Conservation (phyloP, 2,797 vertebrate species). For the Sandelia bainsii region DNA sequence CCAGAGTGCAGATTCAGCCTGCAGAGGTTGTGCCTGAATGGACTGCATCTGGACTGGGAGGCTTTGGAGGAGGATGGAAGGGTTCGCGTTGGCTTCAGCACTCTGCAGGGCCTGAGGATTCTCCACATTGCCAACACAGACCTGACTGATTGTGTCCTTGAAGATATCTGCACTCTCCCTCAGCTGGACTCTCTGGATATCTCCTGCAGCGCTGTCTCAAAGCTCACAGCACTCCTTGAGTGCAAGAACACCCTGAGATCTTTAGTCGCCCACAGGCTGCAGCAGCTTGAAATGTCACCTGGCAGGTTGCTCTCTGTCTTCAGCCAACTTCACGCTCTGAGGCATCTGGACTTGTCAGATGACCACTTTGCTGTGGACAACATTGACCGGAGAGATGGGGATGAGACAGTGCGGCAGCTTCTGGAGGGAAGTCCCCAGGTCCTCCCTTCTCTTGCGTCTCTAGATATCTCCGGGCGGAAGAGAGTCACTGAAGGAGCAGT, state of each 20-base stretch:
- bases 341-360: slow-evolving; percentile 95
- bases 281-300: slow-evolving; percentile 91
- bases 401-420: slow-evolving; percentile 86
- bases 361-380: slow-evolving; percentile 89
- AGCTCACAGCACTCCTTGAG: slow-evolving; percentile 89
- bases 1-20: slow-evolving; percentile 90
- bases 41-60: slow-evolving; percentile 85
- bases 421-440: slow-evolving; percentile 87
- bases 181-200: slow-evolving; percentile 93
- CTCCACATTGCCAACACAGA: slow-evolving; percentile 91
- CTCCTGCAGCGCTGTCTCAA: slow-evolving; percentile 91
- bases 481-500: slow-evolving; percentile 87
- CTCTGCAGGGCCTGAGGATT: slow-evolving; percentile 86
- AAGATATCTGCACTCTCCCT: slow-evolving; percentile 91
- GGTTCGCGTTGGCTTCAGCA: slow-evolving; percentile 86
- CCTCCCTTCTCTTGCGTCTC: slow-evolving; percentile 89
- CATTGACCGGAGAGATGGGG: slow-evolving; percentile 66
- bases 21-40: slow-evolving; percentile 90
- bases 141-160: slow-evolving; percentile 89
- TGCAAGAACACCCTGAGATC: slow-evolving; percentile 90
- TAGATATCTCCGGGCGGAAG: slow-evolving; percentile 94
- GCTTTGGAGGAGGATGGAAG: slow-evolving; percentile 83
- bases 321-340: slow-evolving; percentile 80
- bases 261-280: slow-evolving; percentile 90
- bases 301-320: slow-evolving; percentile 88